Base-by-base conservation (phyloP, 2,888 invertebrate genomes). In the Gnatocerus cornutus region DNA sequence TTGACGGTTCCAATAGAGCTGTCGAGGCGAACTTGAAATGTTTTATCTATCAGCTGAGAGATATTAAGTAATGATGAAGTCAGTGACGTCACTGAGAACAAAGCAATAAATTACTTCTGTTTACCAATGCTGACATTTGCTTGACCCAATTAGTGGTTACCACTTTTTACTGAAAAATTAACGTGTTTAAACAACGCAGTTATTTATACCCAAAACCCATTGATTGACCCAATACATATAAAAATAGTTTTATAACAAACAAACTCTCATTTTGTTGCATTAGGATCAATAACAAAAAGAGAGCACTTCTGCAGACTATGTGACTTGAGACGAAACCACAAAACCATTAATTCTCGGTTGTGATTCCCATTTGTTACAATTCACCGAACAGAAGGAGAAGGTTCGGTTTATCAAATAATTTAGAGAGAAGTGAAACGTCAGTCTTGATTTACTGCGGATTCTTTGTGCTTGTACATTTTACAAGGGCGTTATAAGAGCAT, bases 111-210 rank as follows among this genome's bases (percentile, higher is more conserved):
- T 33, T 33, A 2, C 6, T 33, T 33, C 7, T 7, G 33, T 52
- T 30, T 52, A 52, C 52, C 10, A 33, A 52, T 30, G 13, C 10
- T 52, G 52, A 52, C 52, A 52, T 52, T 52, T 52, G 13, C 52
- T 52, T 33, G 52, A 7, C 52, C 52, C 13, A 52, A 6, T 33
- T 14, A n/a, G 29, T 8, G 13, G 13, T 12, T 30, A 8, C 21
- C 50, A 50, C 14, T 16, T 14, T 16, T 16, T 37, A n/a, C 1
- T 37, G 21, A 33, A 33, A 33, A 33, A 33, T 33, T 7, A 33
- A 33, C 7, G 33, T 7, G 29, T 7, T 29, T 7, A 7, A 7
- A 29, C 29, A 29, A 29, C 7, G 33, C 21, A 6, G 33, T n/a
- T 33, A 33, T 43, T 43, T 43, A 2, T 6, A 12, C 10, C 13